Conservation (phyloP, 2,113 vertebrate species). For the Rhegmatorhina hoffmannsi region DNA sequence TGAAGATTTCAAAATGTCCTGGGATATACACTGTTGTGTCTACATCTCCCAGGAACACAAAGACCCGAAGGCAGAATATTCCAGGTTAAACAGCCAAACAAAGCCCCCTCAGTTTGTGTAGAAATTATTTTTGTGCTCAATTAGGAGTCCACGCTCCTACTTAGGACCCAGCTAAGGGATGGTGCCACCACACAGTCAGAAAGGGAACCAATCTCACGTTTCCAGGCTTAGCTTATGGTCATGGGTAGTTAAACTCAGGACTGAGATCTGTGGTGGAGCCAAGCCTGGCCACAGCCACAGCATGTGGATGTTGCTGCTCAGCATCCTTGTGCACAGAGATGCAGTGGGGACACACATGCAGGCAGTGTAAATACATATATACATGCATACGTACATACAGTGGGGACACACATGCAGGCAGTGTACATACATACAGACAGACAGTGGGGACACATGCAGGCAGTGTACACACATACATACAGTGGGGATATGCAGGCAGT, state of each 20-base stretch:
- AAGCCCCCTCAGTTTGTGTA: not conserved
- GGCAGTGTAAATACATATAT: too few species aligned
- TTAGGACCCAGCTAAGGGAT: not conserved
- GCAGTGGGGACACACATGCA: too few species aligned
- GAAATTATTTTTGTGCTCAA: not conserved
- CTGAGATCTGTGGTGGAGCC: not conserved
- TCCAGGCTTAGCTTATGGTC: not conserved
- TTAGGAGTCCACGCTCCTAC: not conserved
- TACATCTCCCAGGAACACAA: not conserved
- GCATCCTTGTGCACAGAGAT: too few species aligned
- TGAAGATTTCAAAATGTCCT: not conserved
- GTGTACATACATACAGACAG: too few species aligned
- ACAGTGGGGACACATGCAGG: too few species aligned
- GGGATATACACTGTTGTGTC: not conserved
- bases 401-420: too few species aligned
- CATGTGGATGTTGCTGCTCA: accelerated
- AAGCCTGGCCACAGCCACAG: not conserved
- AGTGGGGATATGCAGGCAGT: too few species aligned
- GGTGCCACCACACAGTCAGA: not conserved
- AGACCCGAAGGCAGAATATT: not conserved
- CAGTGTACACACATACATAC: too few species aligned
- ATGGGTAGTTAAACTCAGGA: not conserved
- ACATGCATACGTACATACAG: too few species aligned
- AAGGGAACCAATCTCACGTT: not conserved
- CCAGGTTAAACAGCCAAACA: not conserved